Percentiles rank a stretch among this genome's conserved stretches.
Evolutionary conservation across 1,140 invertebrate genomes (phyloP).

Genomic region (Episyrphus balteatus): DNA sequence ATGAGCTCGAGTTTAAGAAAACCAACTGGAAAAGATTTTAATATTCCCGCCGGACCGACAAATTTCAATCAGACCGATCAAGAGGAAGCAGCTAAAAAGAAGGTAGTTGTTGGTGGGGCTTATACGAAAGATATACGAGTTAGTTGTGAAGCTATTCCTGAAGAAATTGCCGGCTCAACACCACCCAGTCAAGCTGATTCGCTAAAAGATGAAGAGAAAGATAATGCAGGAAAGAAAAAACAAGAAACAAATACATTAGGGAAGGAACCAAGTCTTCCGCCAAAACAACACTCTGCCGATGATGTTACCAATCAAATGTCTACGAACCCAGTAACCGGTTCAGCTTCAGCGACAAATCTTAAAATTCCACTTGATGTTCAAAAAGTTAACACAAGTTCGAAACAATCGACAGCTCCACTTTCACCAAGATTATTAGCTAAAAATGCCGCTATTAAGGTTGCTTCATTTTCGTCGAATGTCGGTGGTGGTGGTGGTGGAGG

Average conservation of each 20-base stretch:
- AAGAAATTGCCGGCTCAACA: slow-evolving; percentile 56
- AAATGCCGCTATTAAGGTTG: slow-evolving; percentile 16
- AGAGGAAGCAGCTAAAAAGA: slow-evolving; percentile 12
- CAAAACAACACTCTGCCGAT: slow-evolving; percentile 34
- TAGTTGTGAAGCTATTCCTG: slow-evolving; percentile 80
- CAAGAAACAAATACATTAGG: slow-evolving; percentile 12
- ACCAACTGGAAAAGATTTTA: slow-evolving; percentile 23
- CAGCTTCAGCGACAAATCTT: slow-evolving; percentile 18
- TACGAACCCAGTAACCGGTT: slow-evolving; percentile 10
- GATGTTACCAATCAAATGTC: slow-evolving; percentile 23
- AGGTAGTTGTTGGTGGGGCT: slow-evolving; percentile 17
- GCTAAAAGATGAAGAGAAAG: not conserved
- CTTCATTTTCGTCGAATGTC: slow-evolving; percentile 1
- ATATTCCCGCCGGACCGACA: slow-evolving; percentile 35
- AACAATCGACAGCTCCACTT: slow-evolving; percentile 40
- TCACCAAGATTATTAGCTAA: slow-evolving; percentile 29
- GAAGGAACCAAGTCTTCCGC: slow-evolving; percentile 14
- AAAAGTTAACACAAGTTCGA: slow-evolving; percentile 10
- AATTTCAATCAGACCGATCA: slow-evolving; percentile 30
- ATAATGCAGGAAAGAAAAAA: not conserved
- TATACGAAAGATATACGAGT: slow-evolving; percentile 62
- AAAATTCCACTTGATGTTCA: slow-evolving; percentile 12
- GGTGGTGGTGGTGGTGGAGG: slow-evolving; percentile 7
- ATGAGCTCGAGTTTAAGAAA: slow-evolving; percentile 79
- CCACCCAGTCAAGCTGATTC: slow-evolving; percentile 15